Percentiles rank a stretch among this genome's conserved stretches.
Evolutionary conservation across 2,113 vertebrate genomes (phyloP).

Genomic region (Glaucomys volans): DNA sequence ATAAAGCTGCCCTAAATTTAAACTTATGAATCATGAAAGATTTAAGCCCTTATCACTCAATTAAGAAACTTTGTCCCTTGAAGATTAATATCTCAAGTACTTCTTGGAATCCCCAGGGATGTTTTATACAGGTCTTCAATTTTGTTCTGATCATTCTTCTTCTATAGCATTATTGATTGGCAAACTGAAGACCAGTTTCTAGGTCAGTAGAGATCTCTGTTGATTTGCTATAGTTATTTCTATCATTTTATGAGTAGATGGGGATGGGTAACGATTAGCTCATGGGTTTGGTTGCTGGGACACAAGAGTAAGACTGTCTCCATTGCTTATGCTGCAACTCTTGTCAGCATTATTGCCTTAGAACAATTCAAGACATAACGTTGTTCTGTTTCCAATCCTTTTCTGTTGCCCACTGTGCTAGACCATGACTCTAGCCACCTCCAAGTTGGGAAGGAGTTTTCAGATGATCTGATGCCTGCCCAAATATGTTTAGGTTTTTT

Average conservation of each 20-base stretch:
- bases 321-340: not conserved
- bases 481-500: not conserved
- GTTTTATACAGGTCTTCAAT: not conserved
- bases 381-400: not conserved
- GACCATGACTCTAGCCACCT: not conserved
- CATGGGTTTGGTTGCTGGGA: not conserved
- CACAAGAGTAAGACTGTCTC: not conserved
- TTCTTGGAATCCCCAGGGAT: not conserved
- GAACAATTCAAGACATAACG: not conserved
- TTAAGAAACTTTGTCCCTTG: not conserved
- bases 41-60: not conserved
- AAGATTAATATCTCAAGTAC: not conserved
- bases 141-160: constrained; percentile 6
- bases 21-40: not conserved
- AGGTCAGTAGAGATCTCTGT: not conserved
- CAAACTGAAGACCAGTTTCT: not conserved
- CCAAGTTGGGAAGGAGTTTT: not conserved
- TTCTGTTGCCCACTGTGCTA: not conserved
- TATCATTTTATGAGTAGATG: not conserved
- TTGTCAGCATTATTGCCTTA: not conserved
- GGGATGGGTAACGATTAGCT: not conserved
- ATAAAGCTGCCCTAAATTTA: not conserved
- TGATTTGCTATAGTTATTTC: not conserved
- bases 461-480: not conserved
- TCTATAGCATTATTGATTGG: not conserved